Evolutionary conservation across 2,797 vertebrate species (phyloP).

Genomic region (Numenius phaeopus): DNA sequence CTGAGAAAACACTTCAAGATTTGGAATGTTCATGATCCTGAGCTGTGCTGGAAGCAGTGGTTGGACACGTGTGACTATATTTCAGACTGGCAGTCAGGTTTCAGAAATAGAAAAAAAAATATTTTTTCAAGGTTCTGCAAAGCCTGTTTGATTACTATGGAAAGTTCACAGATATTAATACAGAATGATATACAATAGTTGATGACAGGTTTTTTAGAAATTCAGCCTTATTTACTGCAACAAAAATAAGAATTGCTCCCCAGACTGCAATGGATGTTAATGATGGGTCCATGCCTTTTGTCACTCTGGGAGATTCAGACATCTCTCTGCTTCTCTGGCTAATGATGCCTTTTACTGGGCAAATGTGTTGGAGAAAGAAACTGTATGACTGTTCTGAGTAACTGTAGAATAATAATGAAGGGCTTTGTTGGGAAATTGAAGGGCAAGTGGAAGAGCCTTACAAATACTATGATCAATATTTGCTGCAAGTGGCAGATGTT

Average conservation of each 20-base stretch:
- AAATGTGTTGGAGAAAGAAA: conserved; percentile 12
- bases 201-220: background rate
- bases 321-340: background rate
- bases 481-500: conserved; percentile 6
- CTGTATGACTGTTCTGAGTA: background rate
- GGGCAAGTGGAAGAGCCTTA: conserved; percentile 6
- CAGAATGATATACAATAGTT: background rate
- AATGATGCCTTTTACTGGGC: background rate
- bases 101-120: background rate
- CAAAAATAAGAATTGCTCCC: background rate
- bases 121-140: background rate
- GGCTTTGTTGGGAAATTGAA: conserved; percentile 26
- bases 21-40: background rate
- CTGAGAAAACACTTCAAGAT: background rate
- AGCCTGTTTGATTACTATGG: background rate
- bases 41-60: background rate
- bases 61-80: background rate
- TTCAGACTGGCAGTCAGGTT: background rate
- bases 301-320: background rate
- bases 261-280: background rate
- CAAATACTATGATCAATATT: background rate
- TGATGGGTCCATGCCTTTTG: background rate
- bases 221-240: background rate
- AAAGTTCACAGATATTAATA: background rate
- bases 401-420: conserved; percentile 22